Conservation (phyloP, 2,888 invertebrate species). For the Papilio demoleus region DNA sequence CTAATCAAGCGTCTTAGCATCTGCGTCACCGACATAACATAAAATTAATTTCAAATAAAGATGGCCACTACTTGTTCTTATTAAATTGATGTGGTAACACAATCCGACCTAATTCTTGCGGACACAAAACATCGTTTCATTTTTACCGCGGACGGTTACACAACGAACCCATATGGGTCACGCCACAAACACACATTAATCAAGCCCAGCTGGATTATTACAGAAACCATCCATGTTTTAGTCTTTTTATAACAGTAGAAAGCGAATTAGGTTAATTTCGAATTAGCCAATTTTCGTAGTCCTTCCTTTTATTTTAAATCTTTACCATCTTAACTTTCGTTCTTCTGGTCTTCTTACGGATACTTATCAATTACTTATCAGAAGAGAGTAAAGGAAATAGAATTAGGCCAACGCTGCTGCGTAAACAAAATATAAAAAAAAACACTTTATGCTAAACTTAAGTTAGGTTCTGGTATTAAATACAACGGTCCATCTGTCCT, state of each 20-base stretch:
- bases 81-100: constrained; percentile 21
- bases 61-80: background rate
- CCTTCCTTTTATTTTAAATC: too few relatives aligned
- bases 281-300: too few relatives aligned
- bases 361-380: too few relatives aligned
- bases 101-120: constrained; percentile 18
- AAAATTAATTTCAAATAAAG: background rate
- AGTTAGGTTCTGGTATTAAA: too few relatives aligned
- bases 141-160: constrained; percentile 29
- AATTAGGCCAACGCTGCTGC: background rate
- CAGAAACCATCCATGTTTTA: constrained; percentile 28
- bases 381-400: background rate
- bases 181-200: constrained; percentile 26
- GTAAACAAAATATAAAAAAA: too few relatives aligned
- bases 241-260: constrained; percentile 22
- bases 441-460: too few relatives aligned
- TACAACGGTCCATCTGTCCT: too few relatives aligned
- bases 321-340: too few relatives aligned
- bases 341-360: too few relatives aligned
- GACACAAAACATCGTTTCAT: constrained; percentile 23
- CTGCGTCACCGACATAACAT: too few relatives aligned
- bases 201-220: constrained; percentile 30
- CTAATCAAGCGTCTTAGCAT: too few relatives aligned
- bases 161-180: constrained; percentile 31
- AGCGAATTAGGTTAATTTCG: background rate